phyloP scores from a whole-genome alignment of 2,113 vertebrate species.

The Zapus hudsonius region DNA sequence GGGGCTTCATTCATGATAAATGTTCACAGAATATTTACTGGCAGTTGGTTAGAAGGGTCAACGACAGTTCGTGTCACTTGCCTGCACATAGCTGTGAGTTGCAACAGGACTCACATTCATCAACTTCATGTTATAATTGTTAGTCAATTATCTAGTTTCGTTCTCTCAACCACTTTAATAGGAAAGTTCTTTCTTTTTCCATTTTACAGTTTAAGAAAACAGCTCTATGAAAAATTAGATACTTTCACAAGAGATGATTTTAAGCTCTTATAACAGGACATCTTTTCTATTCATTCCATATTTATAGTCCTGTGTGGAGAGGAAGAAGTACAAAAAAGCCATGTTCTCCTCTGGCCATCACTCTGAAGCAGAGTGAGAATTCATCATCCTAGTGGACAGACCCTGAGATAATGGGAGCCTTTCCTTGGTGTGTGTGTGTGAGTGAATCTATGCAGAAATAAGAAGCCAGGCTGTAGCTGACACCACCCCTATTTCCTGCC shows the following conservation, averaged over 20 bases:
- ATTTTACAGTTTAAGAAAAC: not conserved
- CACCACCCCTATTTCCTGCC: fast-evolving
- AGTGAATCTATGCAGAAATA: fast-evolving
- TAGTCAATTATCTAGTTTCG: not conserved
- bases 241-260: not conserved
- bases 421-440: not conserved
- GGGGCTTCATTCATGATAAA: not conserved
- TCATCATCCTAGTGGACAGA: fast-evolving
- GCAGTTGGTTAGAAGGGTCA: not conserved
- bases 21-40: not conserved
- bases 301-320: not conserved
- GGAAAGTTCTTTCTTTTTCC: not conserved
- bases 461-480: not conserved
- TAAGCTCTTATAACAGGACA: not conserved
- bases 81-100: not conserved
- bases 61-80: fast-evolving
- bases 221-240: not conserved
- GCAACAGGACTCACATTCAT: not conserved
- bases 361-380: not conserved
- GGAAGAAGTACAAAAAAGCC: not conserved
- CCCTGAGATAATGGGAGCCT: fast-evolving
- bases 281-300: not conserved
- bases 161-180: not conserved
- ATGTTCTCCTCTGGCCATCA: not conserved
- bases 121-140: not conserved